phyloP scores from a whole-genome alignment of 2,797 vertebrate species.

The Mormyrops boulengeri region DNA sequence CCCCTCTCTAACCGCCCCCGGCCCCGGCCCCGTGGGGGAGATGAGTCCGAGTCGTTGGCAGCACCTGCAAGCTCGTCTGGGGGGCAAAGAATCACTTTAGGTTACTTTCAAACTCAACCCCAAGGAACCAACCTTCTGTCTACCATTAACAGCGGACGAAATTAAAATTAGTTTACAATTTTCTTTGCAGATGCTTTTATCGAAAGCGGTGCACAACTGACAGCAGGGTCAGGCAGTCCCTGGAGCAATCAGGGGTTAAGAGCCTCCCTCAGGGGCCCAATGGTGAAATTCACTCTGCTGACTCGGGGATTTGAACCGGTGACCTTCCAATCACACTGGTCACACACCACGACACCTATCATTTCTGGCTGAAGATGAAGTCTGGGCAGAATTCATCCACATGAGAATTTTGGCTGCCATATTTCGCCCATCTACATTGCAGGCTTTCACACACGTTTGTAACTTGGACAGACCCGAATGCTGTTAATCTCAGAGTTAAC shows the following conservation, averaged over 20 bases:
- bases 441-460: background rate
- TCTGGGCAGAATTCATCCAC: background rate
- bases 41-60: slow-evolving; percentile 83
- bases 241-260: background rate
- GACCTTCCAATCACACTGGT: background rate
- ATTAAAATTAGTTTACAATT: background rate
- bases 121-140: background rate
- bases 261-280: background rate
- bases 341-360: background rate
- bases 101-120: background rate
- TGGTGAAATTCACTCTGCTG: background rate
- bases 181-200: background rate
- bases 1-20: slow-evolving; percentile 86
- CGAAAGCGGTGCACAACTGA: background rate
- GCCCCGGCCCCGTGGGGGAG: slow-evolving; percentile 80
- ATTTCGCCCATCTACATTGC: background rate
- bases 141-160: background rate
- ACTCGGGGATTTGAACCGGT: background rate
- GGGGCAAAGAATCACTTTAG: background rate
- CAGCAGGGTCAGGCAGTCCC: background rate
- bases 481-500: background rate
- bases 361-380: background rate
- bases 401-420: background rate
- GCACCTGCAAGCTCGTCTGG: slow-evolving; percentile 78
- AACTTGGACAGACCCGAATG: background rate